Evolutionary conservation across 2,797 vertebrate genomes (phyloP).

Genomic region (Sebastes kiyomatsui): DNA sequence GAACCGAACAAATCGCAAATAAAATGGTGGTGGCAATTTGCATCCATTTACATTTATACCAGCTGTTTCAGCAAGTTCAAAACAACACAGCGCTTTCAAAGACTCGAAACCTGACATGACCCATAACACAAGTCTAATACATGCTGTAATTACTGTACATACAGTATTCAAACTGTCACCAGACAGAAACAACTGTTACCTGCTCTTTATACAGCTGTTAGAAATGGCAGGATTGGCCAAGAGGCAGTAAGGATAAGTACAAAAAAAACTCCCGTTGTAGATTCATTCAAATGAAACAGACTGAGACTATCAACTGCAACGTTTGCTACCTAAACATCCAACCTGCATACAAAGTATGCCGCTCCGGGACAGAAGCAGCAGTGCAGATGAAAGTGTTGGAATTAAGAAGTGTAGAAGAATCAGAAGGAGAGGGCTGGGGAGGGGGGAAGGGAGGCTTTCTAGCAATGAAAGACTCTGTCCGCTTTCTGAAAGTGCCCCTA

Average conservation of each 20-base stretch:
- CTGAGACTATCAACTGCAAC: not conserved
- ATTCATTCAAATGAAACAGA: conserved; percentile 4
- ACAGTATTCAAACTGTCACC: conserved; percentile 2
- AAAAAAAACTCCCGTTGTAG: not conserved
- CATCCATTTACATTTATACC: not conserved
- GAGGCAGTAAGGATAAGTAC: not conserved
- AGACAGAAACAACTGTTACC: conserved; percentile 10
- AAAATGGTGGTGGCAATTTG: not conserved
- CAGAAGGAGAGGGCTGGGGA: not conserved
- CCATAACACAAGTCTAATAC: not conserved
- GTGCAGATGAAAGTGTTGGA: conserved; percentile 47
- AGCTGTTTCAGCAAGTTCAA: conserved; percentile 1
- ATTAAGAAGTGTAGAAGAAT: conserved; percentile 37
- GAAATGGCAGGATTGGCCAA: not conserved
- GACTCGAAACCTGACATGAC: not conserved
- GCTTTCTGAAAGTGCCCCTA: conserved; percentile 62
- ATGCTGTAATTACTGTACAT: conserved; percentile 8
- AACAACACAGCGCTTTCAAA: not conserved
- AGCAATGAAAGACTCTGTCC: conserved; percentile 58
- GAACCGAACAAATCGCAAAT: not conserved
- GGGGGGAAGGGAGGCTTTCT: conserved; percentile 40
- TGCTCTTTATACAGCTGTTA: conserved; percentile 4
- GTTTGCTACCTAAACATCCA: conserved; percentile 30
- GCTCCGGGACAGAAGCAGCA: conserved; percentile 30
- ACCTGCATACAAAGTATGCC: conserved; percentile 35